Conservation (phyloP, 2,113 vertebrate genomes). For the Melanotaenia duboulayi region DNA sequence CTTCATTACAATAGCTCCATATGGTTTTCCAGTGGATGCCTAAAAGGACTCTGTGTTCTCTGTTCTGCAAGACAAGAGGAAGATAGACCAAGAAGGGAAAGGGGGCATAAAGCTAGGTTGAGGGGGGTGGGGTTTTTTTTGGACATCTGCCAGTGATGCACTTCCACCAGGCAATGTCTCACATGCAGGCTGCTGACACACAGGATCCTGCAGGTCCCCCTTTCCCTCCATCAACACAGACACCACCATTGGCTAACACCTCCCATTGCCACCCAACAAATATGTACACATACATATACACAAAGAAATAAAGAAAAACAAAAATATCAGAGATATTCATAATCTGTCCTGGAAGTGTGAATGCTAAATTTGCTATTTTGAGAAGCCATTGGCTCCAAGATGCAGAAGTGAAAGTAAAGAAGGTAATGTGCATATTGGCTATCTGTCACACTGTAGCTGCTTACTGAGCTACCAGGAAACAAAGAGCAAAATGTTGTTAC, state of each 20-base stretch:
- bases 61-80: constrained; percentile 73
- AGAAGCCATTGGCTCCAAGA: constrained; percentile 7
- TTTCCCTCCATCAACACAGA: constrained; percentile 68
- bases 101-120: constrained; percentile 32
- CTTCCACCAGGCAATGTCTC: constrained; percentile 77
- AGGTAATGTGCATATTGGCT: background rate
- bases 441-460: constrained; percentile 10
- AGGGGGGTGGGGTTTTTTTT: constrained; percentile 41
- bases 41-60: constrained; percentile 69
- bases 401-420: constrained; percentile 23
- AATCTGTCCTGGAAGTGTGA: constrained; percentile 13
- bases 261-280: constrained; percentile 17
- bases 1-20: constrained; percentile 50
- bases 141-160: constrained; percentile 80
- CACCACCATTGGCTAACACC: constrained; percentile 53
- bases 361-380: background rate
- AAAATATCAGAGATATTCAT: constrained; percentile 1
- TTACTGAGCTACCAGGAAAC: constrained; percentile 2
- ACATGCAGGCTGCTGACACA: constrained; percentile 79
- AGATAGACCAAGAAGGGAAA: constrained; percentile 75
- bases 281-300: constrained; percentile 39
- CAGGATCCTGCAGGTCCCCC: constrained; percentile 77
- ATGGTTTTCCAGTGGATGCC: constrained; percentile 56
- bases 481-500: background rate
- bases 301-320: constrained; percentile 17